Base-by-base conservation (phyloP, 1,140 invertebrate species). In the Uloborus diversus region DNA sequence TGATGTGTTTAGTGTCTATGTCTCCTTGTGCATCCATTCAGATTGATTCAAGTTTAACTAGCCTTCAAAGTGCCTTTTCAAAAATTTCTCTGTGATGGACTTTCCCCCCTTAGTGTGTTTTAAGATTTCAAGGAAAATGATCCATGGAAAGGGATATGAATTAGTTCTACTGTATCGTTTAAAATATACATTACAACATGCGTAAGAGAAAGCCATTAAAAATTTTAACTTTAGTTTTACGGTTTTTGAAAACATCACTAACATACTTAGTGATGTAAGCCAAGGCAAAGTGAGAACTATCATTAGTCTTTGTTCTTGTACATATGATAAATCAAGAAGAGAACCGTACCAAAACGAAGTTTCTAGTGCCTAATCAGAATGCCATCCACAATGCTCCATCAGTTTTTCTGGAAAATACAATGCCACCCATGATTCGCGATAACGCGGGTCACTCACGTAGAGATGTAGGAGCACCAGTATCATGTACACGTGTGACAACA, bases 251-350 rank as follows among this genome's bases (percentile, higher is more conserved):
- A 14, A 13, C 62, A 32, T 66, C 73, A 65, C 42, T 49, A 28
- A 61, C 28, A 17, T 53, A 13, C 28, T 66, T 56, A 53, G 73
- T 66, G 73, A 65, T 78, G 62, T 65, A 51, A 64, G n/a, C 23
- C 30, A 33, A 37, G 73, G 73, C 73, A 78, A 65, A 78, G 73
- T 56, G 62, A 27, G 51, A 62, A 47, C 23, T 3, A 62, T 33
- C 7, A 53, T n/a, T 53, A 53, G 49, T 20, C n/a, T 51, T 4
- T 0, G 32, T 66, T 32, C 32, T 20, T 78, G 59, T 78, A 78
- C 76, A 79, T 79, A 79, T 79, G 76, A 37, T 79, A 23, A 68
- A 79, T 33, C 76, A 79, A 25, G 76, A 79, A 17, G 76, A 79
- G 4, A 61, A 68, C 23, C 64, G 65, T 23, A 76, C 27, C 42